These are phyloP conservation scores for Lanius ludovicianus DNA, from an alignment of 2,113 vertebrate genomes.

Conservation along the genomic window DNA sequence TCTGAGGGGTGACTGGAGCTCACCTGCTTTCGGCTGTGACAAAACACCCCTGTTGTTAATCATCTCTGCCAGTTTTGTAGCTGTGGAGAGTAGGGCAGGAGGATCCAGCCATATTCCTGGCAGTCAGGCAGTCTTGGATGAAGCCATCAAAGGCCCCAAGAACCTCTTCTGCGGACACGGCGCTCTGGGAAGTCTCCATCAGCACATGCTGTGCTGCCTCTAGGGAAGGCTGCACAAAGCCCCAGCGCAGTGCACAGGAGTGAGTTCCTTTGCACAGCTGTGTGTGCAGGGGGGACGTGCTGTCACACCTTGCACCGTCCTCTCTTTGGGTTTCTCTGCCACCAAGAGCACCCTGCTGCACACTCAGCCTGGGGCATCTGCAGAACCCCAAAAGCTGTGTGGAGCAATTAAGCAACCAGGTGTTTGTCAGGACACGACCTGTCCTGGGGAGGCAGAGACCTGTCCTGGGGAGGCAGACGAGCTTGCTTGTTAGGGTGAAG, in stretches of 20 bases:
- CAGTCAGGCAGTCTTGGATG: background rate
- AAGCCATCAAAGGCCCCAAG: background rate
- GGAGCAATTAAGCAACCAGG: background rate
- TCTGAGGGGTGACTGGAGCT: background rate
- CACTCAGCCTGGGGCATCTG: accelerated
- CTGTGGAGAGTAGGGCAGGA: background rate
- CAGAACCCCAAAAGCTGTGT: background rate
- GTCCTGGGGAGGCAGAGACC: background rate
- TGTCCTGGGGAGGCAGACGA: background rate
- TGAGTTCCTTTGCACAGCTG: accelerated
- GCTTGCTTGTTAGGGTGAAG: background rate
- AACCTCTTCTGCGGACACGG: background rate
- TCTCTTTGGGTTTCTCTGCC: background rate
- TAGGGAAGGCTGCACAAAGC: background rate
- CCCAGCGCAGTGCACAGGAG: accelerated
- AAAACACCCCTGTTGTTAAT: background rate
- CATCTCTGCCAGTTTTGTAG: background rate
- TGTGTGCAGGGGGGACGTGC: background rate
- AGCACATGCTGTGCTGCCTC: accelerated
- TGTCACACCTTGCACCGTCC: background rate
- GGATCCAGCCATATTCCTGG: background rate
- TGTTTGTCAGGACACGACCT: background rate
- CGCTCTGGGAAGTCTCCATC: background rate
- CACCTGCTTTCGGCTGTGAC: background rate
- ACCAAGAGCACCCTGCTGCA: accelerated